A percentile compares a stretch with the other conserved stretches of the same genome.
Evolutionary conservation across 2,113 vertebrate genomes (phyloP).

Genomic region (Siniperca chuatsi): DNA sequence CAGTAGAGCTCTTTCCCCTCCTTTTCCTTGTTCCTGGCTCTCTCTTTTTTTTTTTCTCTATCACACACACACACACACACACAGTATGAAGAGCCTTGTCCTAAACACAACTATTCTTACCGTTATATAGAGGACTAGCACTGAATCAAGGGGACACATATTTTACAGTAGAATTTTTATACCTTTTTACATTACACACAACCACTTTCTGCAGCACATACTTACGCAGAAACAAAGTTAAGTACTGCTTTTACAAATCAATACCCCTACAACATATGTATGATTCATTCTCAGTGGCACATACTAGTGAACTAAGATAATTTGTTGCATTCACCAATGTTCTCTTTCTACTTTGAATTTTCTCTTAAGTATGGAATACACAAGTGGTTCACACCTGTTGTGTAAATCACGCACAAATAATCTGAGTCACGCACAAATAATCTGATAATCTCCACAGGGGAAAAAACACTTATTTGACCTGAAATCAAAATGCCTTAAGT

Average conservation of each 20-base stretch:
- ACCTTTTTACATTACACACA: neutral
- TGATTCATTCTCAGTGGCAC: neutral
- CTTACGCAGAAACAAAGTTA: too few species aligned
- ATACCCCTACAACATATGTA: neutral
- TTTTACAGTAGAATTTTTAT: neutral
- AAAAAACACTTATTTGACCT: neutral
- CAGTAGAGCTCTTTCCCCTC: constrained; percentile 25
- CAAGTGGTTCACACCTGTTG: neutral
- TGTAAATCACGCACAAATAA: neutral
- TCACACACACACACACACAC: constrained; percentile 23
- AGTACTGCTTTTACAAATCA: neutral
- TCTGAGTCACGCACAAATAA: neutral
- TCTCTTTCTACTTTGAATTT: neutral
- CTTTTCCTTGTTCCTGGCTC: neutral
- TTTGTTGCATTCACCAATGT: neutral
- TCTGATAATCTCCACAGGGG: neutral
- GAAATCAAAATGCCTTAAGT: neutral
- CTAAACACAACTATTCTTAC: neutral
- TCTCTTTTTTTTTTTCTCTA: neutral
- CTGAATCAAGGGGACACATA: neutral
- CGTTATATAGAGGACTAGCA: neutral
- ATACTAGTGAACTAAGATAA: neutral
- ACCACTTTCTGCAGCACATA: neutral
- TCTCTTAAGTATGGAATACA: neutral
- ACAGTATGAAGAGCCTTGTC: constrained; percentile 18